Evolutionary conservation across 1,140 invertebrate genomes (phyloP), one percentile per base, ranked within the genome.

Genomic region (Drosophila setifemur): DNA sequence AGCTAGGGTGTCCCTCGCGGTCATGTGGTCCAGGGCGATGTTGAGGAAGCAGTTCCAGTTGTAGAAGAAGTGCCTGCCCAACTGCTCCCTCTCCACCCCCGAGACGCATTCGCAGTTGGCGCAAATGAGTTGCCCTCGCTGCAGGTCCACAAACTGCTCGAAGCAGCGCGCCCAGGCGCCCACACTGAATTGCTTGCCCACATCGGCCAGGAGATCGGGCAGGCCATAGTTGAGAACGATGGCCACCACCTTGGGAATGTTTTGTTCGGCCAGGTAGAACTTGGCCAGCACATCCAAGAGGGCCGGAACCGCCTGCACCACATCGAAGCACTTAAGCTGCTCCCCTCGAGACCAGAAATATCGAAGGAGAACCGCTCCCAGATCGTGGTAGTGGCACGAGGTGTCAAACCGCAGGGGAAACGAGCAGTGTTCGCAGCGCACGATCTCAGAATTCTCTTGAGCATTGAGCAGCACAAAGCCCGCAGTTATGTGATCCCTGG

Each of bases 301-400:
- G 2, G 88, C 81, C 6, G 89, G 89, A 14, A 90, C 87, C 0
- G 73, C 69, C 2, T 83, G 70, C 11, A 90, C 42, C 5, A 90
- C 86, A 53, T 90, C 81, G 28, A 90, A 90, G 42, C 89, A 90
- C 47, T 90, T 88, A 0, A 90, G 61, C 44, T 90, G 89, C 44
- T 90, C 89, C 53, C 76, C 77, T 3, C 89, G 87, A 4, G 89
- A 90, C 89, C 89, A 90, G 44, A 85, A 89, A 40, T 89, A 90
- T 0, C 87, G 85, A 7, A 90, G 40, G 4, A 90, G 48, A 14
- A 87, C 85, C 0, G 88, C 73, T 16, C 89, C 89, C 8, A 90
- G 44, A 16, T 89, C 88, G 23, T 90, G 89, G 28, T 87, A 90
- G 12, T 57, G 66, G 14, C 89, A 90, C 12, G 72, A 61, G 29